Conservation (phyloP, 2,113 vertebrate genomes). For the Barbus barbus region DNA sequence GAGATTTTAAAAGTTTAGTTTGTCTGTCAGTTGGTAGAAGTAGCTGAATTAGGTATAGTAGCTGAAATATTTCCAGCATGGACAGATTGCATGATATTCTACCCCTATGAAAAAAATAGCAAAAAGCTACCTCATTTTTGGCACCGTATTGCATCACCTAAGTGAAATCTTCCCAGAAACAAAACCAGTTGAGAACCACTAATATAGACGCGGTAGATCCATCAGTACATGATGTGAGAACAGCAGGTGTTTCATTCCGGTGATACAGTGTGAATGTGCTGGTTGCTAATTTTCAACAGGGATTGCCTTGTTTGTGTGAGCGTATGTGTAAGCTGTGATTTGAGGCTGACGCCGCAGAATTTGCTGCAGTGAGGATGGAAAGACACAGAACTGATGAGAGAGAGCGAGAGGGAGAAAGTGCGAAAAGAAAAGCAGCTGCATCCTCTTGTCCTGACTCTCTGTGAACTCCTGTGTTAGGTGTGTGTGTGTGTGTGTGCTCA, state of each 20-base stretch:
- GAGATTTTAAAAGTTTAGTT: background rate
- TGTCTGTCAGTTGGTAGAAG: background rate
- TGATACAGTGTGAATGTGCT: background rate
- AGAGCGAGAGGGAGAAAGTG: slow-evolving; percentile 31
- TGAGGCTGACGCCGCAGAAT: slow-evolving; percentile 63
- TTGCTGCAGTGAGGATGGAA: slow-evolving; percentile 57
- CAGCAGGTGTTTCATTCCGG: slow-evolving; percentile 10
- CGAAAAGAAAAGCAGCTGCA: slow-evolving; percentile 43
- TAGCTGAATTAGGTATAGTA: background rate
- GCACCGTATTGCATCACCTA: background rate
- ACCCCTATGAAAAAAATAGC: background rate
- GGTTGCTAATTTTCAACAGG: background rate
- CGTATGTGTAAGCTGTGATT: slow-evolving; percentile 12
- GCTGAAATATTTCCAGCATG: background rate
- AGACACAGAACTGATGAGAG: slow-evolving; percentile 40
- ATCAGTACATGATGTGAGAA: background rate
- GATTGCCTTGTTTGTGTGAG: slow-evolving; percentile 17
- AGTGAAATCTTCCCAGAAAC: background rate
- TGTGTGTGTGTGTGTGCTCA: background rate
- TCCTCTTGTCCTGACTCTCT: slow-evolving; percentile 32
- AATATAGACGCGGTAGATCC: background rate
- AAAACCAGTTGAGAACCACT: background rate
- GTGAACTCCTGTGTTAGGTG: slow-evolving; percentile 35
- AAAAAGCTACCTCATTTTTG: background rate
- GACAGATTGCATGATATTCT: background rate